phyloP scores from a whole-genome alignment of 2,113 vertebrate genomes.

The Trachemys scripta region DNA sequence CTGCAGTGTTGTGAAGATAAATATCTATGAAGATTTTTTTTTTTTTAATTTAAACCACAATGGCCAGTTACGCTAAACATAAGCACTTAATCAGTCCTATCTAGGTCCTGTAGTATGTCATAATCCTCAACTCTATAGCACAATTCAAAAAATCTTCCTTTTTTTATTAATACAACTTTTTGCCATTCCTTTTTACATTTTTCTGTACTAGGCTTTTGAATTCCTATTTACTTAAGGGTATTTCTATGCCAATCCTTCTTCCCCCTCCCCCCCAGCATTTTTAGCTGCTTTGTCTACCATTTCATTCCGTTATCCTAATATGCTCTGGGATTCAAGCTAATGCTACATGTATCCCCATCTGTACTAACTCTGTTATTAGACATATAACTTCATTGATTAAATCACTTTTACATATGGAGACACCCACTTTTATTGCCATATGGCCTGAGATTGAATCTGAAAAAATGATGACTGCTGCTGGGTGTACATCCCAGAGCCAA shows the following conservation, averaged over 20 bases:
- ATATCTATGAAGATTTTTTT: background rate
- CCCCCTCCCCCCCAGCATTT: background rate
- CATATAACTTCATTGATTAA: background rate
- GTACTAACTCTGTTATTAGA: background rate
- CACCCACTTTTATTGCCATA: background rate
- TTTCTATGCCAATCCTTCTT: background rate
- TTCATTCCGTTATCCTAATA: background rate
- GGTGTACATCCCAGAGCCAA: background rate
- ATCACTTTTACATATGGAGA: background rate
- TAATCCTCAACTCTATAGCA: background rate
- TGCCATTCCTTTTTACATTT: background rate
- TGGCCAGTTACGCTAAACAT: background rate
- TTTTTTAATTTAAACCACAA: background rate
- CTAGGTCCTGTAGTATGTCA: background rate
- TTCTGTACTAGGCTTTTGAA: background rate
- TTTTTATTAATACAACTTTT: background rate
- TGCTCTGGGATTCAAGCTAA: background rate
- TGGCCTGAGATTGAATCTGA: background rate
- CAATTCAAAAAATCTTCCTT: background rate
- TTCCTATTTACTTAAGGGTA: background rate
- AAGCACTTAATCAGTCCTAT: background rate
- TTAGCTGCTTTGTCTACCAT: background rate
- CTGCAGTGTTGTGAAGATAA: background rate
- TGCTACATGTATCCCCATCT: background rate
- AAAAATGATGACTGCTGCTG: background rate